These are phyloP conservation scores for Mesembrinibis cayennensis DNA, from an alignment of 2,113 vertebrate species.

Conservation along the genomic window DNA sequence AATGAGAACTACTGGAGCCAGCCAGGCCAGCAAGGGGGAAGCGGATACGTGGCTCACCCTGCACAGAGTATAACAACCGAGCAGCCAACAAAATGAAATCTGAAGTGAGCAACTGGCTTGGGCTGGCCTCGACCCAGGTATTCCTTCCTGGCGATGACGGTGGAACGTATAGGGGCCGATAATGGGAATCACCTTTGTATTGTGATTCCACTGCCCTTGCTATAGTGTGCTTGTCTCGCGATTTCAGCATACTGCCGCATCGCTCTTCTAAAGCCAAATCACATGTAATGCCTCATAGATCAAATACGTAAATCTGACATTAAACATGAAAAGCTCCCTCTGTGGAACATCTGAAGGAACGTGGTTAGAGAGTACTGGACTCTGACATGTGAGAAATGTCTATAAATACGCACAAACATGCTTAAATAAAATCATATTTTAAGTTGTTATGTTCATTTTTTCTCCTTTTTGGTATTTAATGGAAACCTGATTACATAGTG, in stretches of 20 bases:
- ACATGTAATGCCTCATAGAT: not conserved
- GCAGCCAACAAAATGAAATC: not conserved
- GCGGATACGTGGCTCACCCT: not conserved
- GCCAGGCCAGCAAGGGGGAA: not conserved
- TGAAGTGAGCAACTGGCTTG: not conserved
- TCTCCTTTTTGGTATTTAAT: not conserved
- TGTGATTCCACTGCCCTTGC: not conserved
- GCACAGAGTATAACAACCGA: not conserved
- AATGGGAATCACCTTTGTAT: not conserved
- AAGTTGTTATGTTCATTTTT: not conserved
- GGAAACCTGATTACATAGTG: not conserved
- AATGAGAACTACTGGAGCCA: not conserved
- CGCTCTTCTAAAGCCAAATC: not conserved
- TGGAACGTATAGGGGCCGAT: not conserved
- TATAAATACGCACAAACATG: not conserved
- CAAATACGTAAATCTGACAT: not conserved
- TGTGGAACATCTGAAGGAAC: not conserved
- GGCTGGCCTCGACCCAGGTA: not conserved
- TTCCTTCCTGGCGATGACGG: not conserved
- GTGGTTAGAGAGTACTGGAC: not conserved
- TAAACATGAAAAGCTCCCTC: not conserved
- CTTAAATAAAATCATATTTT: not conserved
- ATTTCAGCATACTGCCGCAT: not conserved
- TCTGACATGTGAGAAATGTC: not conserved
- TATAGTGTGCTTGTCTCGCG: not conserved